These are phyloP conservation scores for Apodemus sylvaticus DNA, from an alignment of 2,113 vertebrate species.

Conservation along the genomic window DNA sequence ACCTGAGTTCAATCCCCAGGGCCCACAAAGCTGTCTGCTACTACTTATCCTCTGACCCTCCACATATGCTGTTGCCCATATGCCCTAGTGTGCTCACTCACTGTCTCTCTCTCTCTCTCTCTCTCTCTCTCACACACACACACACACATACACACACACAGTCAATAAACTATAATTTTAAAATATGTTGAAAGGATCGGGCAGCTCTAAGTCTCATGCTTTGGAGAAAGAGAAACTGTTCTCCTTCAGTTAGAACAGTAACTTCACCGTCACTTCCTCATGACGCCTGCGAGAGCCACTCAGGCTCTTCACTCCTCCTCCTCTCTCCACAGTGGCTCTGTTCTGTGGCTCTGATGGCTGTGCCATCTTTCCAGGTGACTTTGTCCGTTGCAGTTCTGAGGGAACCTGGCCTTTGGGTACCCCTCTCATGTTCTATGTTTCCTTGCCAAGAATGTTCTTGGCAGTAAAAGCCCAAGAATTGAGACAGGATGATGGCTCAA, in stretches of 20 bases:
- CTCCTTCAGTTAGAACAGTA: not conserved
- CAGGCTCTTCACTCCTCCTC: not conserved
- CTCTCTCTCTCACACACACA: no score
- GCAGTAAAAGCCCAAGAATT: not conserved
- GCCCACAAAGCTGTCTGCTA: not conserved
- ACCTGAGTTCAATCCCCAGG: not conserved
- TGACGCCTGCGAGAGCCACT: not conserved
- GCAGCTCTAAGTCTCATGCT: not conserved
- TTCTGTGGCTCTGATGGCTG: not conserved
- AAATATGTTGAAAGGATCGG: not conserved
- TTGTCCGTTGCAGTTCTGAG: not conserved
- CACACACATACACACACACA: not conserved
- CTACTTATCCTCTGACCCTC: not conserved
- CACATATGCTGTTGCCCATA: not conserved
- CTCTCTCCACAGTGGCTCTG: not conserved
- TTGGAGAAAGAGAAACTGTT: conserved; percentile 56
- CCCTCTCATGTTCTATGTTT: not conserved
- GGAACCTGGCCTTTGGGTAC: not conserved
- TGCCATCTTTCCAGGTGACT: not conserved
- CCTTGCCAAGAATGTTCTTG: not conserved
- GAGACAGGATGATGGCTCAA: not conserved
- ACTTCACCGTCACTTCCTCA: not conserved
- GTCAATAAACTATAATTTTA: not conserved
- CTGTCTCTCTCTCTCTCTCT: no score
- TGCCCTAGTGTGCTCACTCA: no score